Conservation (phyloP, 2,888 invertebrate species). For the Caenorhabditis sp. region DNA sequence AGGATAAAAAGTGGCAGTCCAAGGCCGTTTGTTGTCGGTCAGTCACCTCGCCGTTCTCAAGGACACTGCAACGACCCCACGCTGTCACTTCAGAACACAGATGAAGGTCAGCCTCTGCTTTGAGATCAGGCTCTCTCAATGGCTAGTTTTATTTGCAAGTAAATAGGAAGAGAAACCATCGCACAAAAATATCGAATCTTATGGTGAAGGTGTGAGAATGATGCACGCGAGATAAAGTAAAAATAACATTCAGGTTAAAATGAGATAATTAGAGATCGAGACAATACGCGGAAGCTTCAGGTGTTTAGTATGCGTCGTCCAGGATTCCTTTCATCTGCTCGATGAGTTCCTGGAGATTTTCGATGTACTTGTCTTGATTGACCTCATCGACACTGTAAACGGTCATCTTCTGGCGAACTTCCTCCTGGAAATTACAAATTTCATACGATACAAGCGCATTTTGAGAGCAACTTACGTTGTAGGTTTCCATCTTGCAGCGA, state of each 20-base stretch:
- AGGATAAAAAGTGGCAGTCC: conserved; percentile 30
- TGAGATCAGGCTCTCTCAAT: conserved; percentile 29
- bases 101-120: conserved; percentile 25
- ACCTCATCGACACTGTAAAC: conserved; percentile 70
- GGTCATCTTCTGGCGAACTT: conserved; percentile 71
- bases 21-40: conserved; percentile 59
- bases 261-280: conserved; percentile 36
- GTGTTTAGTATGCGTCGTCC: conserved; percentile 25
- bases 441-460: neutral
- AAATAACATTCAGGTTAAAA: conserved; percentile 18
- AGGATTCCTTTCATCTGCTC: conserved; percentile 49
- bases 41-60: conserved; percentile 45
- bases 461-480: conserved; percentile 86
- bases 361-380: conserved; percentile 72
- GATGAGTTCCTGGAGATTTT: conserved; percentile 61
- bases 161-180: conserved; percentile 26
- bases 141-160: conserved; percentile 47
- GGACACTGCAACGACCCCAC: conserved; percentile 39
- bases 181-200: conserved; percentile 26
- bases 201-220: conserved; percentile 28
- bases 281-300: neutral
- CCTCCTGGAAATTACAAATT: conserved; percentile 71
- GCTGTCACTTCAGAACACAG: conserved; percentile 58
- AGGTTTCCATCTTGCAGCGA: conserved; percentile 93
- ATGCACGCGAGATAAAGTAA: conserved; percentile 11